A percentile compares a stretch with the other conserved stretches of the same genome.
These are phyloP conservation scores for Bolinopsis microptera DNA, from an alignment of 37 sponge, comb jelly and placozoan species.

Conservation along the genomic window DNA sequence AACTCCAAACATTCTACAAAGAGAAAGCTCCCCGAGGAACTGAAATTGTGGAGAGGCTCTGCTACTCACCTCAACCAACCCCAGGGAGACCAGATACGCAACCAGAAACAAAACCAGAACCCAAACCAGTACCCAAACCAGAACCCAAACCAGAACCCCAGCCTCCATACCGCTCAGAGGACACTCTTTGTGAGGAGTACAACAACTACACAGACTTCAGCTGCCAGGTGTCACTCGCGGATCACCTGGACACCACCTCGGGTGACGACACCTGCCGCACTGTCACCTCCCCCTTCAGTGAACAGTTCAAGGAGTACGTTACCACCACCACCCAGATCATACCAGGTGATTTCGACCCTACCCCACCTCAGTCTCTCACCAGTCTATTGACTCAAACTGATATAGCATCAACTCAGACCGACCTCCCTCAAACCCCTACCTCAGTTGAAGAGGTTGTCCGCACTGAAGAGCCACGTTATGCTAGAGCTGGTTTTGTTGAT, in stretches of 20 bases:
- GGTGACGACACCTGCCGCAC: background rate
- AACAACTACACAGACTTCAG: background rate
- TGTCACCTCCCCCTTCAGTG: background rate
- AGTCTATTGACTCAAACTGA: constrained; percentile 23
- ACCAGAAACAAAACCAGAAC: background rate
- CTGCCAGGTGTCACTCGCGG: constrained; percentile 2
- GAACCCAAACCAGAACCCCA: background rate
- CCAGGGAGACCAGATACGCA: background rate
- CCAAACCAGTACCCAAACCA: background rate
- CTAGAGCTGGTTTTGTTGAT: background rate
- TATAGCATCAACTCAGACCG: constrained; percentile 9
- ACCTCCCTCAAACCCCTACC: background rate
- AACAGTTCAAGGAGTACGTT: background rate
- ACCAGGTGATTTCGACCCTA: constrained; percentile 28
- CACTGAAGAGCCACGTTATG: background rate
- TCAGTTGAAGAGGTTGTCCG: background rate
- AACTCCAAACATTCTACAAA: constrained; percentile 16
- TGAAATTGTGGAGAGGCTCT: constrained; percentile 39
- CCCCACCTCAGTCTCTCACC: background rate
- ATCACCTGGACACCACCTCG: background rate
- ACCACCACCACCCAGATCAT: constrained; percentile 54
- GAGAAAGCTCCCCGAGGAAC: constrained; percentile 26
- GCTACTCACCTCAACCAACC: background rate
- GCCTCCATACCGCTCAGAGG: background rate
- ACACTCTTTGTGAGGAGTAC: background rate